Evolutionary conservation across 2,113 vertebrate genomes (phyloP).

Genomic region (Heliornis fulica): DNA sequence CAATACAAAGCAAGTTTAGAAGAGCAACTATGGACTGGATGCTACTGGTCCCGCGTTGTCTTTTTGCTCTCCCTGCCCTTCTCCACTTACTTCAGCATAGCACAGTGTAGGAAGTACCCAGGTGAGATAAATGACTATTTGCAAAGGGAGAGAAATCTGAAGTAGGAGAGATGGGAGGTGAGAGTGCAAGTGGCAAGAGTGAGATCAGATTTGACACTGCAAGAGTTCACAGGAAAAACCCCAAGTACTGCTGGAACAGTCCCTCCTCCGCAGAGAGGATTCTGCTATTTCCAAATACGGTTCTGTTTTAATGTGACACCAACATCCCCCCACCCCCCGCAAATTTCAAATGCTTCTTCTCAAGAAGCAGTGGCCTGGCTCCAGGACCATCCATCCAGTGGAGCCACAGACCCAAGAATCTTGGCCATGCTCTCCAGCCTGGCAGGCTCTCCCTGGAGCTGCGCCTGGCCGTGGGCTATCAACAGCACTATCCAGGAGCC

Average conservation of each 20-base stretch:
- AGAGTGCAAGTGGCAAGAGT: not conserved
- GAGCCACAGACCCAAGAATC: slow-evolving; percentile 12
- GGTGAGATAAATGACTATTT: not conserved
- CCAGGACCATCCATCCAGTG: slow-evolving; percentile 22
- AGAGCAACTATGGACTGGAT: not conserved
- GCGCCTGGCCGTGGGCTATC: not conserved
- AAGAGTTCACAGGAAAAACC: not conserved
- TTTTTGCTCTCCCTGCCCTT: not conserved
- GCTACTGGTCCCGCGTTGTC: not conserved
- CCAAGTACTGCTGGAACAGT: not conserved
- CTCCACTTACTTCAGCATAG: not conserved
- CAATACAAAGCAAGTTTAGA: not conserved
- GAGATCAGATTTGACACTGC: not conserved
- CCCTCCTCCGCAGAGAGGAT: not conserved
- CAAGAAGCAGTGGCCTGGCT: not conserved
- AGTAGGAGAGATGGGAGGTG: not conserved
- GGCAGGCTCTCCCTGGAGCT: not conserved
- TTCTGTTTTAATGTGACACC: not conserved
- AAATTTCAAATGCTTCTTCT: not conserved
- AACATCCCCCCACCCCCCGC: not conserved
- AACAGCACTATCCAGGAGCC: not conserved
- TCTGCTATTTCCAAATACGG: not conserved
- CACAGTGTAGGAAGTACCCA: not conserved
- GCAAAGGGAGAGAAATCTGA: not conserved
- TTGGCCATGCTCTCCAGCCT: not conserved